Base-by-base conservation (phyloP, 2,113 vertebrate genomes). In the Chaetodon trifascialis region DNA sequence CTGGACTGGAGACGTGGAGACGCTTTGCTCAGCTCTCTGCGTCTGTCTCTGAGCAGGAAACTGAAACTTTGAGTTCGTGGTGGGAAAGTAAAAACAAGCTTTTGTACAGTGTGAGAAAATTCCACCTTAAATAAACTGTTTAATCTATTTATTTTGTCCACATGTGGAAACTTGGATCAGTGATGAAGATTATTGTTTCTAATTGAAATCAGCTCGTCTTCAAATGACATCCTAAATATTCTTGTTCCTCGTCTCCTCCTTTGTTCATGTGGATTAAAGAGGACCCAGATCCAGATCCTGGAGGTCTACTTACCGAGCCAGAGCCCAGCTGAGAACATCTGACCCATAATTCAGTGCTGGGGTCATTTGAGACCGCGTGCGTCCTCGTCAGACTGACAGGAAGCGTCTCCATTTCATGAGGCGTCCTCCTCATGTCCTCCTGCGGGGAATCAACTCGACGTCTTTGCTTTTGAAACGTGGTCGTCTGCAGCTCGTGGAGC, bases 401-500 rank as follows among this genome's bases (percentile, higher is more conserved):
- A 47, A 76, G 67, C 51, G 21, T 49, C 42, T 73, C 23, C 34
- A 23, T 63, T 69, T 16, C 58, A 34, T 2, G 14, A 75, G 30
- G 19, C 25, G 34, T 7, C 56, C n/a, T n/a, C n/a, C n/a, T n/a
- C n/a, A n/a, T 9, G 38, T 42, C 55, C 21, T 66, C 52, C 23
- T 11, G 1, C 30, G 40, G 40, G 40, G 5, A 64, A 71, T 72
- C 64, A 52, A 10, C 49, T 63, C 51, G 34, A 63, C 40, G 56
- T 51, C 46, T 25, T 34, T 36, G 34, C 36, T 49, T 73, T 52
- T 71, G 72, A 54, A 54, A 44, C 47, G 49, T 40, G 21, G 67
- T 52, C 46, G 17, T 52, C 65, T 30, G 44, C 73, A 40, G 82
- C 80, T 67, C 21, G 7, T 11, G 65, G 30, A 25, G 49, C 75